phyloP scores from a whole-genome alignment of 2,113 vertebrate genomes.

The Cinclus cinclus region DNA sequence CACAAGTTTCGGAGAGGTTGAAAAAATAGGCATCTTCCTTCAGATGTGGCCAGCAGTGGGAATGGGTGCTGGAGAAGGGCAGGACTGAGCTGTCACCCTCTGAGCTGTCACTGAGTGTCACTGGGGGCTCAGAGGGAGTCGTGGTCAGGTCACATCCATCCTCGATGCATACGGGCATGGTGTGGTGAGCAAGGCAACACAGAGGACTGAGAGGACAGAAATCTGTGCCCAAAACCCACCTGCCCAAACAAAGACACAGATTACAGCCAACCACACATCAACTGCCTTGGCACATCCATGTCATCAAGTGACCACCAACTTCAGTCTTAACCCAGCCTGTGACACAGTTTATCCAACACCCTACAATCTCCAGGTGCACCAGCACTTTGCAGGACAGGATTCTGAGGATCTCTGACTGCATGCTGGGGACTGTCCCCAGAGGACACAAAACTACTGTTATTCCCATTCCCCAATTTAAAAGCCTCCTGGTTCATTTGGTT shows the following conservation, averaged over 20 bases:
- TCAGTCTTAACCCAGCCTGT: not conserved
- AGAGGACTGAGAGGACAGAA: not conserved
- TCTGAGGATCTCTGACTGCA: not conserved
- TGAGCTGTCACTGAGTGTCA: not conserved
- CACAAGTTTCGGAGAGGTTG: not conserved
- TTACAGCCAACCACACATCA: not conserved
- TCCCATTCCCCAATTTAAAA: not conserved
- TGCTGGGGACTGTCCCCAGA: not conserved
- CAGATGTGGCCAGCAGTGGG: not conserved
- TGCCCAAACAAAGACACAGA: not conserved
- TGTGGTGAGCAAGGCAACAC: fast-evolving
- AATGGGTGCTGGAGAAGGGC: not conserved
- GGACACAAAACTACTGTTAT: not conserved
- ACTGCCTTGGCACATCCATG: not conserved
- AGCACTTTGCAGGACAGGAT: not conserved
- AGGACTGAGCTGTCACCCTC: not conserved
- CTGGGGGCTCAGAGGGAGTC: not conserved
- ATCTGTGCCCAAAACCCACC: not conserved
- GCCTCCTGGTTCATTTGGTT: not conserved
- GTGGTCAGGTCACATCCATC: not conserved
- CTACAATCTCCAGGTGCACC: fast-evolving
- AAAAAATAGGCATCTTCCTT: not conserved
- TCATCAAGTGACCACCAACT: not conserved
- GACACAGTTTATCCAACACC: not conserved
- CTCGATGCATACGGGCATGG: fast-evolving